phyloP scores from a whole-genome alignment of 2,797 vertebrate species.

The Nyctalus aviator region DNA sequence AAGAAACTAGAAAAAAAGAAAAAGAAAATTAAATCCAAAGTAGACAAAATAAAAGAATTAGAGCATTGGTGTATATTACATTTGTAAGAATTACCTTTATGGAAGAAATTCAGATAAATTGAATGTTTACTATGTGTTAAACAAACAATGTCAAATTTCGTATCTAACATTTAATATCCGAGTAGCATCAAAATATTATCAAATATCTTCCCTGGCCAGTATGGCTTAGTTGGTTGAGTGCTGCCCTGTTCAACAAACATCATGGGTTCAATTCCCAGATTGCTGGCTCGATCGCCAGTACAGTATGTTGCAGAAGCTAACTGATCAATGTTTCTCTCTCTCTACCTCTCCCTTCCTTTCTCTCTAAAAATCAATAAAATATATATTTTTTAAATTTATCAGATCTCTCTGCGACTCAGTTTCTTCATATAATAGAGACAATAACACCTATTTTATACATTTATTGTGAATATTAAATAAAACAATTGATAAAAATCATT shows the following conservation, averaged over 20 bases:
- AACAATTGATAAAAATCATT: background rate
- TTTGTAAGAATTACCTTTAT: background rate
- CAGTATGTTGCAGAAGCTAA: background rate
- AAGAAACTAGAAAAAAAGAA: background rate
- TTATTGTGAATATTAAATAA: background rate
- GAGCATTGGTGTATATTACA: background rate
- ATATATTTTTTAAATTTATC: background rate
- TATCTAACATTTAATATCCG: background rate
- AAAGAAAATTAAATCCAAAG: background rate
- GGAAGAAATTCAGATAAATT: background rate
- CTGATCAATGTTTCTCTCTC: background rate
- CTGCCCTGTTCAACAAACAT: background rate
- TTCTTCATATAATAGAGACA: background rate
- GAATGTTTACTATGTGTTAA: conserved; percentile 29
- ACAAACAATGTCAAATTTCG: background rate
- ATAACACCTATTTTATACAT: background rate
- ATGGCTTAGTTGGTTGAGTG: background rate
- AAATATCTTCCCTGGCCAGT: background rate
- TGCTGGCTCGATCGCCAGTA: background rate
- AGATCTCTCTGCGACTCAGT: background rate
- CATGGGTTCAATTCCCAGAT: background rate
- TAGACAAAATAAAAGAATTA: background rate
- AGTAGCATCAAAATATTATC: background rate
- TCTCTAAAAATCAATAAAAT: background rate
- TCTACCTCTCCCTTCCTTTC: background rate